Base-by-base conservation (phyloP, 2,888 invertebrate genomes). In the Pyrgus malvae region DNA sequence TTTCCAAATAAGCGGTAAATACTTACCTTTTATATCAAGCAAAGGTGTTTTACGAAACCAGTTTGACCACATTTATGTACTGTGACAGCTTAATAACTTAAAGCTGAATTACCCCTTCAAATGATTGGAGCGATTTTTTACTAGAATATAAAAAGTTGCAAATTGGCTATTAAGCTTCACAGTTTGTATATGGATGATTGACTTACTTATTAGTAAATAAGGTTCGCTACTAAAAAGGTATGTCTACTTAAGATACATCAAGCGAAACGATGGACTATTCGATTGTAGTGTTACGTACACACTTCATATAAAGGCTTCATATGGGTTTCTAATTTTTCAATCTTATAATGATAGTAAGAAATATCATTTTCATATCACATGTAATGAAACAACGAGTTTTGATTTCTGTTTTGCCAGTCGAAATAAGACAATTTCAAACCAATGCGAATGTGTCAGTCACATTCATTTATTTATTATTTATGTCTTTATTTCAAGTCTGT, bases 81-180 rank as follows among this genome's bases (percentile, higher is more conserved):
- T 23, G 11, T 40, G 16, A 40, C 40, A 40, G 21, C 40, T 40
- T 40, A 40, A 40, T 40, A 16, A 40, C 6, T 40, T 2, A 40
- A 23, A 40, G 5, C 40, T n/a, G 11, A 8, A 19, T 38, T 38
- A 6, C 3, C 3, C 3, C 2, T 19, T 17, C 8, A 2, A 16
- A 16, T 35, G 16, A 35, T 35, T 11, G 21, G 40, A 23, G 21
- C 6, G 11, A 11, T 7, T 40, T 40, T 40, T 40, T 40, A 11
- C 21, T 16, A 11, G 7, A 2, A n/a, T 23, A 40, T 21, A 40
- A 40, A 40, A 40, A 40, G 21, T 40, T 40, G 11, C 7, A 11
- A 40, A 40, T 40, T 17, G 21, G n/a, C n/a, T n/a, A 4, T 40
- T 40, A 21, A 40, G 12, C 40, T 16, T 35, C 21, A 6, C 21